A percentile compares a stretch with the other conserved stretches of the same genome.
Conservation (phyloP, 2,797 vertebrate genomes). For the Karalla daura region DNA sequence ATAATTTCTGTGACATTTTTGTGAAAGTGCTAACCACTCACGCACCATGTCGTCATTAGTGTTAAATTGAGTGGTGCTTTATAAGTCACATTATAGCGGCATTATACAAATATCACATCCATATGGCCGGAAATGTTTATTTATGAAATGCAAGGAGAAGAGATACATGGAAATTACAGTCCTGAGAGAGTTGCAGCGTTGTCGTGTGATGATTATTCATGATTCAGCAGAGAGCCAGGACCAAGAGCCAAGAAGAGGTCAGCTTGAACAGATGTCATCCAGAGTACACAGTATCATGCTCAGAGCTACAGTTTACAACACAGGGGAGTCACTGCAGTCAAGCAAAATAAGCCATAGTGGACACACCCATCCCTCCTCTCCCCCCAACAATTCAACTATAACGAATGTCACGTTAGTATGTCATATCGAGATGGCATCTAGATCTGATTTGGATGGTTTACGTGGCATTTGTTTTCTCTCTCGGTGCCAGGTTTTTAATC, state of each 20-base stretch:
- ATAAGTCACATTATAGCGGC: too few species aligned
- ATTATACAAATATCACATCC: too few species aligned
- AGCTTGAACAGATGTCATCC: conserved; percentile 15
- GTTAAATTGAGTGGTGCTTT: too few species aligned
- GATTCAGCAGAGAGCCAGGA: neutral
- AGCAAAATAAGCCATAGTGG: too few species aligned
- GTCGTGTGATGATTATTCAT: neutral
- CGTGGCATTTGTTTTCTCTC: conserved; percentile 3
- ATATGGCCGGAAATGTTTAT: too few species aligned
- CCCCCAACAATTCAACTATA: neutral
- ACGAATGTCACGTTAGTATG: neutral
- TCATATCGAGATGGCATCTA: too few species aligned
- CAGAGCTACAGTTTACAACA: conserved; percentile 3
- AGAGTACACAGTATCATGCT: conserved; percentile 11
- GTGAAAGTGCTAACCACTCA: too few species aligned
- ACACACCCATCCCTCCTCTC: too few species aligned
- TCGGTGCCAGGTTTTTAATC: conserved; percentile 23
- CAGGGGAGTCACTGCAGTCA: too few species aligned
- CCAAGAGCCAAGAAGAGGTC: conserved; percentile 17
- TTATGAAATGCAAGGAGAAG: neutral
- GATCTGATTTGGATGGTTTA: neutral
- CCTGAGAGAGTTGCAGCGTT: neutral
- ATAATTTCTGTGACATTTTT: too few species aligned
- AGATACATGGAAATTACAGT: neutral
- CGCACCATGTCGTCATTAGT: too few species aligned